phyloP scores from a whole-genome alignment of 2,113 vertebrate species.

The Cettia cetti region DNA sequence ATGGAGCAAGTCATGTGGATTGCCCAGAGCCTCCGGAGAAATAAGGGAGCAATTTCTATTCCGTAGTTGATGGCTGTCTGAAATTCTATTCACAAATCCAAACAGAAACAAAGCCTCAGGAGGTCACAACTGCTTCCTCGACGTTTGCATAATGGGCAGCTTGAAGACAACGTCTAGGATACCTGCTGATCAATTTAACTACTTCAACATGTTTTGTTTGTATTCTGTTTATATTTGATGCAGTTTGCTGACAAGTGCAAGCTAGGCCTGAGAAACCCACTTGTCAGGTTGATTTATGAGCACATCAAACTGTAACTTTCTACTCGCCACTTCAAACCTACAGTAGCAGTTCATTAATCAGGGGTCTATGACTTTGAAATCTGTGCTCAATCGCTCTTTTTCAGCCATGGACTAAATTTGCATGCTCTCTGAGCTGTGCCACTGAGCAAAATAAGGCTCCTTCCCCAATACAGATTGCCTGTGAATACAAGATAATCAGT shows the following conservation, averaged over 20 bases:
- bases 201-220: conserved; percentile 86
- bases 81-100: conserved; percentile 99
- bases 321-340: conserved; percentile 82
- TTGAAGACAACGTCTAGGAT: conserved; percentile 82
- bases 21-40: conserved; percentile 93
- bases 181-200: conserved; percentile 93
- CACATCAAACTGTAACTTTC: conserved; percentile 83
- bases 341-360: conserved; percentile 89
- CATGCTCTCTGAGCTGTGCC: conserved; percentile 74
- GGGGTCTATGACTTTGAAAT: conserved; percentile 82
- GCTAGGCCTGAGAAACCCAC: conserved; percentile 79
- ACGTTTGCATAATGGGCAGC: conserved; percentile 91
- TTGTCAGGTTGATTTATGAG: conserved; percentile 98
- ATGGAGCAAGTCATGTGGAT: conserved; percentile 92
- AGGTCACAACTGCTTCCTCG: conserved; percentile 89
- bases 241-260: conserved; percentile 81
- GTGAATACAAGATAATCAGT: conserved; percentile 70
- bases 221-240: conserved; percentile 87
- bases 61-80: conserved; percentile 92
- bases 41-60: conserved; percentile 99
- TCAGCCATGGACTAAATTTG: conserved; percentile 75
- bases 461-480: conserved; percentile 45
- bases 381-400: conserved; percentile 68
- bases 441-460: conserved; percentile 64
- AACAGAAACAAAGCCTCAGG: conserved; percentile 99